Percentiles rank a stretch among this genome's conserved stretches.
phyloP scores from a whole-genome alignment of 1,140 invertebrate species.

The Drosophila busckii region DNA sequence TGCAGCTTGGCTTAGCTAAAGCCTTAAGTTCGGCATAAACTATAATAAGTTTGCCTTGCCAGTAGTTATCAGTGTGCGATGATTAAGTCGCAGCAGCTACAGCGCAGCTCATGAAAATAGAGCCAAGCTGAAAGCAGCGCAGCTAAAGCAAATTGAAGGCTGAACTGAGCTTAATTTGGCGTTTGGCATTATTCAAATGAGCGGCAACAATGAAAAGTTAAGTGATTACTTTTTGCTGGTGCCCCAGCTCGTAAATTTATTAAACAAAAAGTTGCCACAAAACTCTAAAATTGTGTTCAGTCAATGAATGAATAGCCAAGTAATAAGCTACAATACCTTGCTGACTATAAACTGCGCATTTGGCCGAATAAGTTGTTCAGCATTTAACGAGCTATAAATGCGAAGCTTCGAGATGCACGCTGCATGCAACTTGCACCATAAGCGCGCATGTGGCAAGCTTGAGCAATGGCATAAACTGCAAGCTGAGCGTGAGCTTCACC shows the following conservation, averaged over 20 bases:
- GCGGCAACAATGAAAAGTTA: constrained; percentile 52
- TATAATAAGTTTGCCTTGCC: constrained; percentile 9
- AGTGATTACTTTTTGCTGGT: constrained; percentile 71
- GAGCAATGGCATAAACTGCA: constrained; percentile 27
- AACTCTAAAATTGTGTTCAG: constrained; percentile 74
- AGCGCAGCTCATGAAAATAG: too few species aligned
- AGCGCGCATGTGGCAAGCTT: constrained; percentile 15
- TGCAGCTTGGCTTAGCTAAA: constrained; percentile 17
- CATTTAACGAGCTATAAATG: constrained; percentile 68
- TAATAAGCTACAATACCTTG: too few species aligned
- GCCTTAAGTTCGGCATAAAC: constrained; percentile 14
- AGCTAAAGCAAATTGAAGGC: too few species aligned
- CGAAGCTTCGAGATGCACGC: constrained; percentile 24
- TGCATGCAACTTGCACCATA: constrained; percentile 17
- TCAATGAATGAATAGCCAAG: too few species aligned
- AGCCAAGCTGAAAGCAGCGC: too few species aligned
- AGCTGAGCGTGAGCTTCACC: too few species aligned
- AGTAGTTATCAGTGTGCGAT: constrained; percentile 50
- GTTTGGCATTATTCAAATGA: not conserved
- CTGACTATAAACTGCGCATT: constrained; percentile 17
- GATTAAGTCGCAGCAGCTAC: constrained; percentile 64
- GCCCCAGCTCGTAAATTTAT: constrained; percentile 69
- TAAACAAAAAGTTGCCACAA: constrained; percentile 64
- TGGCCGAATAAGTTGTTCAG: constrained; percentile 66
- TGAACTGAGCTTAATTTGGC: too few species aligned